phyloP scores from a whole-genome alignment of 2,113 vertebrate genomes.

The Blennius ocellaris region DNA sequence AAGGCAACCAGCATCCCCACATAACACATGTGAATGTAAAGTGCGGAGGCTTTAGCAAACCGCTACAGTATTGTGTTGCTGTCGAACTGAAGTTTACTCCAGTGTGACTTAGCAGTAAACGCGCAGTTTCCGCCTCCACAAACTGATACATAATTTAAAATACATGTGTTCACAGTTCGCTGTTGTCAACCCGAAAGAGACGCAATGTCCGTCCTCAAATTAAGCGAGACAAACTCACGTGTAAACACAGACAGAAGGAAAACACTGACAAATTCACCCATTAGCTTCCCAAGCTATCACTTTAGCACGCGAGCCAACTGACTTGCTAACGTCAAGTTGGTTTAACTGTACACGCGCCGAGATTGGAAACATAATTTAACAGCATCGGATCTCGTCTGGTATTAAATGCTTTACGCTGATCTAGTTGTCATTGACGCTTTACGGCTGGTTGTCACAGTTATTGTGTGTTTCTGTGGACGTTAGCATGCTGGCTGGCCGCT shows the following conservation, averaged over 20 bases:
- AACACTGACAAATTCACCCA: background rate
- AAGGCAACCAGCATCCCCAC: background rate
- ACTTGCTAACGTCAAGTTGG: background rate
- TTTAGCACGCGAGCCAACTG: slow-evolving; percentile 19
- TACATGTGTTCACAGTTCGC: background rate
- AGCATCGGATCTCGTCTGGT: background rate
- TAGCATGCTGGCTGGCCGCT: slow-evolving; percentile 3
- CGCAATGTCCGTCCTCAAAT: background rate
- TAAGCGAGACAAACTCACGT: too few relatives aligned
- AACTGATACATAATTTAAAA: background rate
- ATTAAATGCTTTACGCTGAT: background rate
- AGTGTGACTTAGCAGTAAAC: slow-evolving; percentile 43
- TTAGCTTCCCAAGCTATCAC: slow-evolving; percentile 26
- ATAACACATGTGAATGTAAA: background rate
- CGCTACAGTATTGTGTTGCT: background rate
- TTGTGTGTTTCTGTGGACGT: background rate
- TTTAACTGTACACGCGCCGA: background rate
- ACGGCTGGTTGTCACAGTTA: background rate
- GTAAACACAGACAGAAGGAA: background rate
- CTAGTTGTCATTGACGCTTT: slow-evolving; percentile 40
- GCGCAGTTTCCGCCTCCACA: background rate
- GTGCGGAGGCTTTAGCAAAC: background rate
- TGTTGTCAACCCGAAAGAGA: too few relatives aligned
- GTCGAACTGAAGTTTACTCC: background rate
- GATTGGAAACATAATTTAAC: background rate